Evolutionary conservation across 2,888 invertebrate genomes (phyloP).

Genomic region (Tipula unca): DNA sequence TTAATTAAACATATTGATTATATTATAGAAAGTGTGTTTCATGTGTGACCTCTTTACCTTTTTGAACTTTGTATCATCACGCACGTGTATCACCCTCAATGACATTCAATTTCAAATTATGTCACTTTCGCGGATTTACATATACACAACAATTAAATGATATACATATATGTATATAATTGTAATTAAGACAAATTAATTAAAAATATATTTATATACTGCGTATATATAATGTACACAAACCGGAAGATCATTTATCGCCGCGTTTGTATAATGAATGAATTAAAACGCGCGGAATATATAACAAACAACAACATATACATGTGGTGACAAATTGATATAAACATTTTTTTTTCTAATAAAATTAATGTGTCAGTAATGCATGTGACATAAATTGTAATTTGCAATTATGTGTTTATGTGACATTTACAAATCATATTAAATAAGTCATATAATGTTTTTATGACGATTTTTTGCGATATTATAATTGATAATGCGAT

Average conservation of each 20-base stretch:
- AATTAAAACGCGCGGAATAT: not conserved
- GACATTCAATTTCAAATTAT: not conserved
- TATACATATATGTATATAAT: not conserved
- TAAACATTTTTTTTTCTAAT: not conserved
- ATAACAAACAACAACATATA: not conserved
- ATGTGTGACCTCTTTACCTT: not conserved
- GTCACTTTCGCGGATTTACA: not conserved
- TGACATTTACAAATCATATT: not conserved
- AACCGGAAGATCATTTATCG: conserved; percentile 4
- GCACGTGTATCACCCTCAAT: not conserved
- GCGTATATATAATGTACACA: not conserved
- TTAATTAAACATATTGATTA: not conserved
- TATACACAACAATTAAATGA: not conserved
- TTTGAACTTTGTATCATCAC: not conserved
- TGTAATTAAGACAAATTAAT: not conserved
- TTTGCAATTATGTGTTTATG: not conserved
- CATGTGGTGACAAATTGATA: not conserved
- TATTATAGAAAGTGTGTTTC: not conserved
- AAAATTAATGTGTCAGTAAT: not conserved
- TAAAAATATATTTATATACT: not conserved
- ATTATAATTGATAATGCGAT: not conserved
- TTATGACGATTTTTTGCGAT: not conserved
- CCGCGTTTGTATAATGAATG: not conserved
- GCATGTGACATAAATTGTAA: not conserved
- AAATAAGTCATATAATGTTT: not conserved